A percentile compares a stretch with the other conserved stretches of the same genome.
phyloP scores from a whole-genome alignment of 2,888 invertebrate genomes.

The Agriopis aurantiaria region DNA sequence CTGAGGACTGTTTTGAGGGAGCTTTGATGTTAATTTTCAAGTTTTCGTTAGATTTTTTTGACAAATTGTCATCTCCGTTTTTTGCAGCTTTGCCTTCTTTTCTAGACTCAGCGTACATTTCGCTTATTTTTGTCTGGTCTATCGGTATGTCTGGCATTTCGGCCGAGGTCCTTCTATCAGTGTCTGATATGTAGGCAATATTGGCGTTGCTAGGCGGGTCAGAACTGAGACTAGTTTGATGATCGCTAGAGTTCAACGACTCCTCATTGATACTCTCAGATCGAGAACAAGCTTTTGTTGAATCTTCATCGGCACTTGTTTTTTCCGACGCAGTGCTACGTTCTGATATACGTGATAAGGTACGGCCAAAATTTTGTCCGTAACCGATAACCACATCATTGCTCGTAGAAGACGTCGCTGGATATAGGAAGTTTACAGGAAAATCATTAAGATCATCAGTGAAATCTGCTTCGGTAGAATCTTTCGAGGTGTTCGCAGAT shows the following conservation, averaged over 20 bases:
- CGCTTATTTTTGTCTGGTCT: slow-evolving; percentile 88
- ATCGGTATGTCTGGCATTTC: slow-evolving; percentile 95
- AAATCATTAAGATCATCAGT: slow-evolving; percentile 93
- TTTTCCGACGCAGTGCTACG: slow-evolving; percentile 95
- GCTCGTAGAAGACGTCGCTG: slow-evolving; percentile 87
- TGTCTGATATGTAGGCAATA: slow-evolving; percentile 92
- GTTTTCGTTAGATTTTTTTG: slow-evolving; percentile 63
- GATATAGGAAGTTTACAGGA: slow-evolving; percentile 91
- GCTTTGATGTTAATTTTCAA: slow-evolving; percentile 58
- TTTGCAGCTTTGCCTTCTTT: slow-evolving; percentile 73
- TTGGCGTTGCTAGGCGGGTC: slow-evolving; percentile 92
- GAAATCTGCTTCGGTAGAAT: slow-evolving; percentile 88
- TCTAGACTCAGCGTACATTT: slow-evolving; percentile 85
- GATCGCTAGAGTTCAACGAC: slow-evolving; percentile 93
- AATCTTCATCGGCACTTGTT: slow-evolving; percentile 94
- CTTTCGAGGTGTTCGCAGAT: slow-evolving; percentile 82
- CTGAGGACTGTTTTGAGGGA: slow-evolving; percentile 77
- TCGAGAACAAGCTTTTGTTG: slow-evolving; percentile 93
- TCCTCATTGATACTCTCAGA: slow-evolving; percentile 95
- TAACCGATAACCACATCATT: slow-evolving; percentile 91
- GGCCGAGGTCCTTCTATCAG: slow-evolving; percentile 92
- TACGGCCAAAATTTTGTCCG: slow-evolving; percentile 91
- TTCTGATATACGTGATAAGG: slow-evolving; percentile 94
- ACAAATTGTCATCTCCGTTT: slow-evolving; percentile 55
- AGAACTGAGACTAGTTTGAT: slow-evolving; percentile 94